Conservation (phyloP, 2,797 vertebrate species). For the Propithecus deckenii region DNA sequence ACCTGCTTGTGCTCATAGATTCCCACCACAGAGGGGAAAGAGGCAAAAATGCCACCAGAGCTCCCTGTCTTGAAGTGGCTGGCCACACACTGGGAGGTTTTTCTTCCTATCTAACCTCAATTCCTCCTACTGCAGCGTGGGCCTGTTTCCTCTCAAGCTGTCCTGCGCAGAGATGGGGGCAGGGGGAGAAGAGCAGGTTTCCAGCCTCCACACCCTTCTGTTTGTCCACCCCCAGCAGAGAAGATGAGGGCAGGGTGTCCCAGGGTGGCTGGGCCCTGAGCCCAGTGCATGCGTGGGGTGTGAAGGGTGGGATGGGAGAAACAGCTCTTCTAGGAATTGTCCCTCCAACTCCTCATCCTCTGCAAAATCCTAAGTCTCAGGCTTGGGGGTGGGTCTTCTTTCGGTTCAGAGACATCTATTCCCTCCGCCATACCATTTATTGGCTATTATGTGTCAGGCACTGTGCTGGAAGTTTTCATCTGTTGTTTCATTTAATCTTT, state of each 20-base stretch:
- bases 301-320: neutral
- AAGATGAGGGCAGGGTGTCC: slow-evolving; percentile 48
- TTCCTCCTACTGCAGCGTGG: slow-evolving; percentile 26
- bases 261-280: slow-evolving; percentile 1
- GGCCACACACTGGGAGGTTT: neutral
- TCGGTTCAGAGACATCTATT: neutral
- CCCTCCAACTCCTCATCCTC: neutral
- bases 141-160: slow-evolving; percentile 65
- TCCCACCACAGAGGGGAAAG: neutral
- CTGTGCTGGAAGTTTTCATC: neutral
- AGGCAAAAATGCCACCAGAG: neutral
- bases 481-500: neutral
- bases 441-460: neutral
- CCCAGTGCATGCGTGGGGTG: neutral
- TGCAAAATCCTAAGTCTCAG: neutral
- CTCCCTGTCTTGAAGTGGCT: neutral
- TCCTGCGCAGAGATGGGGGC: slow-evolving; percentile 33
- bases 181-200: slow-evolving; percentile 16
- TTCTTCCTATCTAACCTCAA: slow-evolving; percentile 23
- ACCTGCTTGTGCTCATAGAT: neutral
- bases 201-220: slow-evolving; percentile 58
- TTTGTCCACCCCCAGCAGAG: neutral
- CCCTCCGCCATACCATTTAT: neutral
- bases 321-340: neutral
- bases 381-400: neutral